Evolutionary conservation across 2,797 vertebrate genomes (phyloP).

Genomic region (Lithobates pipiens): DNA sequence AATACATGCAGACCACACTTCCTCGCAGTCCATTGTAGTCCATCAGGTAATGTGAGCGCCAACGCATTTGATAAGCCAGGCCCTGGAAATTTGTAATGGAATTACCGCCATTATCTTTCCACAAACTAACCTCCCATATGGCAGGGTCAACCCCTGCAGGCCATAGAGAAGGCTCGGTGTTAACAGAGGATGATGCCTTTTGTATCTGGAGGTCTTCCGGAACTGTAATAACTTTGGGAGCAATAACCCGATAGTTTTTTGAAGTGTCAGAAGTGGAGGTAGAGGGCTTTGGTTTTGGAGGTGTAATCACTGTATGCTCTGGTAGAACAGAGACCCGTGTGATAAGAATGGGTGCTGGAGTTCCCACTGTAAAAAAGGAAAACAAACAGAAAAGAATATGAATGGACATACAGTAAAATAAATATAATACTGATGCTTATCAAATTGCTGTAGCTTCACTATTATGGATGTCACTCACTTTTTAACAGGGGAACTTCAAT

Average conservation of each 20-base stretch:
- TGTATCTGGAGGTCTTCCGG: neutral
- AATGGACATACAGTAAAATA: neutral
- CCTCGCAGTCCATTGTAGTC: slow-evolving; percentile 83
- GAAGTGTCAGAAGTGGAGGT: slow-evolving; percentile 39
- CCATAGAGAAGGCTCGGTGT: neutral
- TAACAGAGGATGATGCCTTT: neutral
- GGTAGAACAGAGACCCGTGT: slow-evolving; percentile 54
- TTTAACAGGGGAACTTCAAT: slow-evolving; percentile 60
- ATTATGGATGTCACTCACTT: slow-evolving; percentile 6
- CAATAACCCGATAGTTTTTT: slow-evolving; percentile 47
- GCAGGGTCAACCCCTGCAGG: slow-evolving; percentile 19
- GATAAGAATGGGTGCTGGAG: slow-evolving; percentile 41
- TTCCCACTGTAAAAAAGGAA: slow-evolving; percentile 31
- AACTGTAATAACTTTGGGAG: slow-evolving; percentile 20
- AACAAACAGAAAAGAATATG: neutral
- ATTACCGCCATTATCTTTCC: slow-evolving; percentile 2
- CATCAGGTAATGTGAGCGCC: slow-evolving; percentile 88
- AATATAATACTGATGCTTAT: neutral
- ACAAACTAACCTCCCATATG: slow-evolving; percentile 53
- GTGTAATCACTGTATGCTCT: slow-evolving; percentile 24
- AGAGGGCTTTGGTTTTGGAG: slow-evolving; percentile 59
- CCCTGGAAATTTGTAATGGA: slow-evolving; percentile 70
- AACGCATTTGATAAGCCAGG: slow-evolving; percentile 80
- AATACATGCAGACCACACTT: slow-evolving; percentile 89
- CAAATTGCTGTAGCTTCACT: too few relatives aligned